These are phyloP conservation scores for Falcunculus frontatus DNA, from an alignment of 2,113 vertebrate genomes.

Conservation along the genomic window DNA sequence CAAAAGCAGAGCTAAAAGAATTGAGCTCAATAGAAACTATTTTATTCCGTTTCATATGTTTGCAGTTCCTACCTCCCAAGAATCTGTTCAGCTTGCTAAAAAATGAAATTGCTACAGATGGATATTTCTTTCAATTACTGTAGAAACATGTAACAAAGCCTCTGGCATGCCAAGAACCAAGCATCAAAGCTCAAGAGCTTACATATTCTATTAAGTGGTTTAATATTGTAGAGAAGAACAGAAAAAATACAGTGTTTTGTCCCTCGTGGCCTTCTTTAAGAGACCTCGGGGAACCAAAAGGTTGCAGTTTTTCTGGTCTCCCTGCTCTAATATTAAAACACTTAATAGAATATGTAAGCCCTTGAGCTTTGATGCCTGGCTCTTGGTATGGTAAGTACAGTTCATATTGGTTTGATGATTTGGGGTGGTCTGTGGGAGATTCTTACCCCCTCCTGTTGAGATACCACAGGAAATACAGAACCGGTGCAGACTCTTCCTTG, in stretches of 20 bases:
- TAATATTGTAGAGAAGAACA: slow-evolving; percentile 47
- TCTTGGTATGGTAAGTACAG: background rate
- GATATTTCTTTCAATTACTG: slow-evolving; percentile 62
- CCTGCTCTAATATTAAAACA: slow-evolving; percentile 39
- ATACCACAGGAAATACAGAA: slow-evolving; percentile 8
- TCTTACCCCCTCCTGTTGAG: slow-evolving; percentile 31
- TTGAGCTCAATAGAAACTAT: slow-evolving; percentile 26
- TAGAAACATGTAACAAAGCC: slow-evolving; percentile 60
- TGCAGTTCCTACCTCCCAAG: slow-evolving; percentile 43
- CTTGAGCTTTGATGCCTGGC: slow-evolving; percentile 35
- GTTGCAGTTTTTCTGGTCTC: slow-evolving; percentile 24
- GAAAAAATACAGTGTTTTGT: slow-evolving; percentile 31
- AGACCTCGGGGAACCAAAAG: slow-evolving; percentile 10
- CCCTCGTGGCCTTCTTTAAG: background rate
- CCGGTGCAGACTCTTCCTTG: background rate
- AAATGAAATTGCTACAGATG: slow-evolving; percentile 57
- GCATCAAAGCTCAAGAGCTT: slow-evolving; percentile 59
- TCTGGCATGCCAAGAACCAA: slow-evolving; percentile 49
- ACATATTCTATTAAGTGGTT: slow-evolving; percentile 59
- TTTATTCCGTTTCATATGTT: slow-evolving; percentile 46
- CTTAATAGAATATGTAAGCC: slow-evolving; percentile 56
- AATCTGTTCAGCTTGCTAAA: slow-evolving; percentile 58
- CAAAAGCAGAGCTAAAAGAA: slow-evolving; percentile 50
- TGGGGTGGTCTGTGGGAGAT: slow-evolving; percentile 44
- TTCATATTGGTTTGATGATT: slow-evolving; percentile 32